Base-by-base conservation (phyloP, 2,113 vertebrate genomes). In the Oncorhynchus nerka region DNA sequence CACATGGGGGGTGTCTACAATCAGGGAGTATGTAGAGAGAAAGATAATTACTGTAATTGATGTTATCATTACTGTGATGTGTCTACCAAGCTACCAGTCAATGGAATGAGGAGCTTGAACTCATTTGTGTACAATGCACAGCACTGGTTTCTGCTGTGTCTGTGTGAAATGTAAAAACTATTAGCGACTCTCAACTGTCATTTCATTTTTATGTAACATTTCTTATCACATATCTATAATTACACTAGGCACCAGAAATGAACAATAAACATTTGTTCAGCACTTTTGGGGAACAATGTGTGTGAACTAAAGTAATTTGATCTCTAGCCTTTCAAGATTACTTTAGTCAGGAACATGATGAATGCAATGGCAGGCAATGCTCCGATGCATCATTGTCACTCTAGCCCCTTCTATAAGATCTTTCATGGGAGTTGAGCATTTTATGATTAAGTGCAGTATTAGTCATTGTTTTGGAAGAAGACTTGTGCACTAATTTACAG, bases 391-490 rank as follows among this genome's bases (percentile, higher is more conserved):
- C 92, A 93, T 89, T 91, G 92, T 93, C 92, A 91, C 82, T 87
- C 88, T 74, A 75, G 83, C 89, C 57, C 77, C 75, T 77, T 76
- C 68, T 70, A 65, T 85, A 84, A 91, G 90, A 93, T 93, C 92
- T 92, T 92, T 93, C 92, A 93, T 81, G 55, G 83, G 89, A 91
- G 89, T 91, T 90, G 89, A 90, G 92, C 87, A 84, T 90, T 92
- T 87, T 62, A 90, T 93, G 91, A 93, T 93, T 90, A 93, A 93
- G 90, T 91, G 92, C 86, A 76, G 90, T 92, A 93, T 93, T 92
- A 94, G 91, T 94, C 92, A 93, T 90, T 93, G 91, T 93, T 93
- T 91, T 89, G 91, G 90, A 90, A 91, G 89, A 93, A 89, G 91
- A 83, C 88, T 90, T 91, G 85, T 65, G 87, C 89, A 86, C 93